Percentiles rank a stretch among this genome's conserved stretches.
Conservation (phyloP, 2,888 invertebrate species). For the Hofmannophila pseudospretella region DNA sequence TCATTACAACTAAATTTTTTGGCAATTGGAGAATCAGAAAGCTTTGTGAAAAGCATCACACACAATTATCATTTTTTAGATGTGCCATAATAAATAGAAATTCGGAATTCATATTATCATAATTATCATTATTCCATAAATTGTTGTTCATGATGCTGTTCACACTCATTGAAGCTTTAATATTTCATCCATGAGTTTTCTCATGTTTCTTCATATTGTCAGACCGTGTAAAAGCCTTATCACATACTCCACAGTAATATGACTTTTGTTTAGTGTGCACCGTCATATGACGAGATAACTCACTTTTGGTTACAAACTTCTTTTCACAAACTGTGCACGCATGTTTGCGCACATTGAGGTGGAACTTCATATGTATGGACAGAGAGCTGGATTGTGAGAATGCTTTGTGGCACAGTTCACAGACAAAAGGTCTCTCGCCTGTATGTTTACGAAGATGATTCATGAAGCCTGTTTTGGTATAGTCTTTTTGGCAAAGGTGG, state of each 20-base stretch:
- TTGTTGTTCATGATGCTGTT: conserved; percentile 26
- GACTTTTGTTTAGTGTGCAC: conserved; percentile 75
- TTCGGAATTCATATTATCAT: conserved; percentile 7
- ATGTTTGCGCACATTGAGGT: conserved; percentile 73
- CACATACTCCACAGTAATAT: conserved; percentile 73
- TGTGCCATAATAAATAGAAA: background rate
- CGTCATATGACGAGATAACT: conserved; percentile 75
- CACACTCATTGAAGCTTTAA: conserved; percentile 11
- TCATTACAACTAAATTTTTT: conserved; percentile 69
- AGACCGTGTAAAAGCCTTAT: conserved; percentile 74
- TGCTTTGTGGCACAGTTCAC: conserved; percentile 72
- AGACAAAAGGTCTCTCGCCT: conserved; percentile 72
- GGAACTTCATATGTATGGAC: conserved; percentile 76
- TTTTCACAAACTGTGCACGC: conserved; percentile 74
- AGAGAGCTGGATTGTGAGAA: conserved; percentile 74
- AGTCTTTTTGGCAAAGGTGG: conserved; percentile 75
- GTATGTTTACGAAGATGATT: conserved; percentile 74
- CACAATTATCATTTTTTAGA: conserved; percentile 7
- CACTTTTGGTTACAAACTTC: conserved; percentile 76
- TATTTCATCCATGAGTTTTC: conserved; percentile 68
- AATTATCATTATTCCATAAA: conserved; percentile 24
- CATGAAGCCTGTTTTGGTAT: conserved; percentile 75
- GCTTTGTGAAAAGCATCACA: conserved; percentile 43
- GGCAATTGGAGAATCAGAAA: conserved; percentile 74
- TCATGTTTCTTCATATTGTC: conserved; percentile 78